Evolutionary conservation across 1,140 invertebrate species (phyloP).

Genomic region (Drosophila subpulchrella): DNA sequence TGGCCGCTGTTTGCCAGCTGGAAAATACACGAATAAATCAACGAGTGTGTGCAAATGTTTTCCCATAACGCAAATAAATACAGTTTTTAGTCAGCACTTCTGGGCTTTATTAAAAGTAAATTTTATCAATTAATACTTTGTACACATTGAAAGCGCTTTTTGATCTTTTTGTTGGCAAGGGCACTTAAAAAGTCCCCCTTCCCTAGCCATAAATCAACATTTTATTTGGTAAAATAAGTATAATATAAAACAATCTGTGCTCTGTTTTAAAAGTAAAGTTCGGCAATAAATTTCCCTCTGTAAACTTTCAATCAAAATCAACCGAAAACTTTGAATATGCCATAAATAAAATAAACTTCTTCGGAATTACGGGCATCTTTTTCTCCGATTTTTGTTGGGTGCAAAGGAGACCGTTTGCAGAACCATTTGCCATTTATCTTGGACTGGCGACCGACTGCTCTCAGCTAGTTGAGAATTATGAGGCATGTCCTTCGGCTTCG

Average conservation of each 20-base stretch:
- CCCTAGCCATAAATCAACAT: neutral
- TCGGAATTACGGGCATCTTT: conserved; percentile 2
- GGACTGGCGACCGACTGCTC: conserved; percentile 28
- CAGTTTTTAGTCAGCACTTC: conserved; percentile 15
- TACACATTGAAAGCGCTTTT: neutral
- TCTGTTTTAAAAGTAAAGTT: neutral
- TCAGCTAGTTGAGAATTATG: conserved; percentile 67
- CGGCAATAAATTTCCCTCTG: conserved; percentile 3
- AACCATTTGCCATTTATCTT: conserved; percentile 52
- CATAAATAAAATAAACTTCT: conserved; percentile 30
- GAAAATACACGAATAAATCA: conserved; percentile 15
- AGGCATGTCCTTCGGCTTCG: conserved; percentile 34
- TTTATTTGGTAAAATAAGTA: neutral
- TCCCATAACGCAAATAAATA: neutral
- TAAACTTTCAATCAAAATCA: conserved; percentile 22
- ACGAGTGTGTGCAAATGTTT: conserved; percentile 2
- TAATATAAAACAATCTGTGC: neutral
- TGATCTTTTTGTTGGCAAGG: neutral
- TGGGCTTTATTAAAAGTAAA: conserved; percentile 4
- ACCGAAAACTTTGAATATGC: conserved; percentile 21
- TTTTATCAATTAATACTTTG: conserved; percentile 6
- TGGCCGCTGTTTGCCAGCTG: conserved; percentile 34
- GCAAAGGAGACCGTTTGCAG: conserved; percentile 21
- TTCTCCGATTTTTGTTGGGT: neutral
- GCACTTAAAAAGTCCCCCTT: neutral